phyloP scores from a whole-genome alignment of 2,888 invertebrate genomes.

The Smittia aterrima region DNA sequence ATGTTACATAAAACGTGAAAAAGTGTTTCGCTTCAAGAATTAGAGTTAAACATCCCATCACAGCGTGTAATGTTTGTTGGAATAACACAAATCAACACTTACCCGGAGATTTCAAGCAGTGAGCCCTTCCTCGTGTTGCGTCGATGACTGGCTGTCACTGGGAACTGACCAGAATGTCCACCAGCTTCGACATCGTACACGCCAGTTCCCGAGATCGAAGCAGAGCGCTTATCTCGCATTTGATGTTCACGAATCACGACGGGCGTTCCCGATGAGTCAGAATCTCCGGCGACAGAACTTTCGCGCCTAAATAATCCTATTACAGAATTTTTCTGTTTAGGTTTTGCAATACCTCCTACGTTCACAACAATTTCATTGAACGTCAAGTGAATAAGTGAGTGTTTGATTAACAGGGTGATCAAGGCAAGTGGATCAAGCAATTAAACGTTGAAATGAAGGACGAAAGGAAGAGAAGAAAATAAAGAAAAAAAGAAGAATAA shows the following conservation, averaged over 20 bases:
- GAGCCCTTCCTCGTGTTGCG: conserved; percentile 74
- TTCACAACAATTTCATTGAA: background rate
- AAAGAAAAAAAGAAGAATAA: conserved; percentile 36
- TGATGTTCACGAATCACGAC: too few relatives aligned
- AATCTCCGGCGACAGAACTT: conserved; percentile 66
- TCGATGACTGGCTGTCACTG: conserved; percentile 66
- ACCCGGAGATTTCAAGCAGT: conserved; percentile 79
- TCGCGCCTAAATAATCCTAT: conserved; percentile 86
- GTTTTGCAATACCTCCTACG: conserved; percentile 81
- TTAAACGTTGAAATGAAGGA: background rate
- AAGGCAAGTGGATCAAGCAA: conserved; percentile 19
- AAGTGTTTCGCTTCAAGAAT: background rate
- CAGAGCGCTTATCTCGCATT: conserved; percentile 42
- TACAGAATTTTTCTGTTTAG: conserved; percentile 80
- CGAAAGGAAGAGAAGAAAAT: conserved; percentile 44
- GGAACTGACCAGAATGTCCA: conserved; percentile 61
- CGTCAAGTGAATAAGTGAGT: conserved; percentile 17
- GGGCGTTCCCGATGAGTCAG: conserved; percentile 52
- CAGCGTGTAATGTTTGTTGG: too few relatives aligned
- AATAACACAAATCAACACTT: conserved; percentile 49
- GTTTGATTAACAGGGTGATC: background rate
- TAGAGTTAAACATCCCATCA: background rate
- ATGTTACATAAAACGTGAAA: conserved; percentile 12
- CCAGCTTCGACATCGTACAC: conserved; percentile 53
- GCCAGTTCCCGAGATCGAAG: conserved; percentile 51